phyloP scores from a whole-genome alignment of 1,140 invertebrate species.

The Neelides sp. region DNA sequence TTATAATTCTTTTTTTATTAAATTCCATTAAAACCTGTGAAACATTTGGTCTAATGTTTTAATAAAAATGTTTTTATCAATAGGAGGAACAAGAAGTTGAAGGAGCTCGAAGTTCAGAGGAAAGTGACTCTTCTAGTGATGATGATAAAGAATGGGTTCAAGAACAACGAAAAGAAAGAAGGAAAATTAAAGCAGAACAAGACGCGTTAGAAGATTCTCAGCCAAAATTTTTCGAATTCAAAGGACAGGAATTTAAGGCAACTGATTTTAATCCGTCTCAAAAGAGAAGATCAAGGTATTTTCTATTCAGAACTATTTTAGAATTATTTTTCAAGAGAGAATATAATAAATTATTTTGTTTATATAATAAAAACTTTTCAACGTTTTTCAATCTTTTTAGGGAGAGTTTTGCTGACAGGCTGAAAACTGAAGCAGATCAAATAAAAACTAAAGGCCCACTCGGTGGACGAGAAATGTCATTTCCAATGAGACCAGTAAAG shows the following conservation, averaged over 20 bases:
- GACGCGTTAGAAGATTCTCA: constrained; percentile 28
- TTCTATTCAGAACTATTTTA: neutral
- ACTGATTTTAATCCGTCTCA: constrained; percentile 34
- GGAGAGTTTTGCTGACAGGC: constrained; percentile 53
- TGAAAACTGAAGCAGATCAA: constrained; percentile 44
- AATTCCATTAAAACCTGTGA: constrained; percentile 4
- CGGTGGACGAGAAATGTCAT: constrained; percentile 66
- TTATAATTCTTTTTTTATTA: neutral
- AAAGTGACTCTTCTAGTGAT: constrained; percentile 45
- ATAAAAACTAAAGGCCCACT: constrained; percentile 46
- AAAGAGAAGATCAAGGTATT: constrained; percentile 30
- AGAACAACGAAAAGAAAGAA: constrained; percentile 64
- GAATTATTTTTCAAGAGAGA: constrained; percentile 33
- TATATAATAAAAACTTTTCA: constrained; percentile 13
- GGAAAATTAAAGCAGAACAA: constrained; percentile 36
- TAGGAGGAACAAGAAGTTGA: constrained; percentile 34
- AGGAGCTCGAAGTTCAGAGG: constrained; percentile 36
- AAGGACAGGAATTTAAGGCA: constrained; percentile 47
- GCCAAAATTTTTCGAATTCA: constrained; percentile 51
- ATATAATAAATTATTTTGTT: too few species aligned
- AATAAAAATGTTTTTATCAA: constrained; percentile 14
- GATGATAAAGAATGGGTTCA: constrained; percentile 63
- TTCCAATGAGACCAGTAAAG: constrained; percentile 48
- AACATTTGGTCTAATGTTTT: constrained; percentile 10
- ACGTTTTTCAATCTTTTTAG: constrained; percentile 37